Evolutionary conservation across 2,797 vertebrate species (phyloP).

Genomic region (Iguana delicatissima): DNA sequence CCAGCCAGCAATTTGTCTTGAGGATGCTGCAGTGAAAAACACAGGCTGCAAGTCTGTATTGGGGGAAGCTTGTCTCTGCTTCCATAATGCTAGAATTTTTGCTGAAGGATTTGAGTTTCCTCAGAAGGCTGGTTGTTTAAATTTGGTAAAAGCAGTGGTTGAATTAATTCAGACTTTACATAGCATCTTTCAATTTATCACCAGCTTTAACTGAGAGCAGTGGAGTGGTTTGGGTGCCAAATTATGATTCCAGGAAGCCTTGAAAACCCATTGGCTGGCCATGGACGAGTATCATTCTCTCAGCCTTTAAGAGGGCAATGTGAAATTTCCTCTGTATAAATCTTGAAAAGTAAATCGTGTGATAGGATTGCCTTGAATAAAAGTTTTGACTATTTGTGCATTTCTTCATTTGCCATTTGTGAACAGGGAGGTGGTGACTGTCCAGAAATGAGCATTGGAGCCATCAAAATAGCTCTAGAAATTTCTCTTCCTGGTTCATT

Average conservation of each 20-base stretch:
- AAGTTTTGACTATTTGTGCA: not conserved
- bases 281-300: too few species aligned
- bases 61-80: not conserved
- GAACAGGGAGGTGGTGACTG: conserved; percentile 96
- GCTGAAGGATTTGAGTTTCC: not conserved
- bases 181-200: not conserved
- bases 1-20: not conserved
- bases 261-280: too few species aligned
- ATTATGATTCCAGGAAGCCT: too few species aligned
- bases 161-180: not conserved
- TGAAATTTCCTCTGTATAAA: too few species aligned
- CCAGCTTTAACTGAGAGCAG: not conserved
- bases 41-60: not conserved
- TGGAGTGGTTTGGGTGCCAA: too few species aligned
- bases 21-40: not conserved
- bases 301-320: too few species aligned
- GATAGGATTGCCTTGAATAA: too few species aligned
- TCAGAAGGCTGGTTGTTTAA: not conserved
- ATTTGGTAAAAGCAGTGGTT: not conserved
- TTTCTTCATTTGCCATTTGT: conserved; percentile 35
- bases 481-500: conserved; percentile 96
- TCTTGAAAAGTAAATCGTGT: too few species aligned
- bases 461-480: conserved; percentile 98
- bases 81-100: not conserved
- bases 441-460: conserved; percentile 98